These are phyloP conservation scores for Sebastes schlegelii DNA, from an alignment of 2,113 vertebrate species.

Conservation along the genomic window DNA sequence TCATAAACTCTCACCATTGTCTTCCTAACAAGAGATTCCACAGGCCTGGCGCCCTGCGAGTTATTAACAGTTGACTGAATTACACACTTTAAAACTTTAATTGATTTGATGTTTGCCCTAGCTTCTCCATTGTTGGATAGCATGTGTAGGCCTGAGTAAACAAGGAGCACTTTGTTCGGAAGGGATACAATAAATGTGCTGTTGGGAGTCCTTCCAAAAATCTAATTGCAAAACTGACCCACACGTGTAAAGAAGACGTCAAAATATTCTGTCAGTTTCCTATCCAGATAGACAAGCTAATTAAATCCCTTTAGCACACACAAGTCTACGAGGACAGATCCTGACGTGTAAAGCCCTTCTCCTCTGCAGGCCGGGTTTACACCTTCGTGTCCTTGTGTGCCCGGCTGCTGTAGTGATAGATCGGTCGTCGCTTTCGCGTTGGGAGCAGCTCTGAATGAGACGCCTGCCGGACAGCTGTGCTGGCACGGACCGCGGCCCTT, in stretches of 20 bases:
- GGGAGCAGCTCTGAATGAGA: constrained; percentile 69
- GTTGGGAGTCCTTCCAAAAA: constrained; percentile 40
- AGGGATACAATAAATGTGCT: constrained; percentile 4
- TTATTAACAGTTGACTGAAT: constrained; percentile 87
- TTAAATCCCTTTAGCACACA: constrained; percentile 44
- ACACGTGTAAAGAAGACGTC: constrained; percentile 28
- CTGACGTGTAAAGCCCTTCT: constrained; percentile 55
- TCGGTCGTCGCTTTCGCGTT: constrained; percentile 50
- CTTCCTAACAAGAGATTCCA: constrained; percentile 84
- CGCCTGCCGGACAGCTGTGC: constrained; percentile 81
- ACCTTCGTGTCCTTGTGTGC: constrained; percentile 76
- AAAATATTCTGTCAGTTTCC: constrained; percentile 33
- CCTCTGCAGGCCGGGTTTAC: constrained; percentile 58
- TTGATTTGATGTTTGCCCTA: constrained; percentile 55
- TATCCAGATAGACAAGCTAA: constrained; percentile 31
- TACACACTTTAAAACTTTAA: constrained; percentile 77
- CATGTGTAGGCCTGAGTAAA: constrained; percentile 30
- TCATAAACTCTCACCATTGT: constrained; percentile 80
- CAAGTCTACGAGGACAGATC: constrained; percentile 40
- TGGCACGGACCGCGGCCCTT: constrained; percentile 64
- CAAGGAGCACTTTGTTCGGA: constrained; percentile 23
- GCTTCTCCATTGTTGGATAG: constrained; percentile 42
- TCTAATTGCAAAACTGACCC: constrained; percentile 42
- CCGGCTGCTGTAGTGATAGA: constrained; percentile 72
- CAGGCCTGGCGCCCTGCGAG: constrained; percentile 73